Base-by-base conservation (phyloP, 2,888 invertebrate genomes). In the Sthenelais limicola region DNA sequence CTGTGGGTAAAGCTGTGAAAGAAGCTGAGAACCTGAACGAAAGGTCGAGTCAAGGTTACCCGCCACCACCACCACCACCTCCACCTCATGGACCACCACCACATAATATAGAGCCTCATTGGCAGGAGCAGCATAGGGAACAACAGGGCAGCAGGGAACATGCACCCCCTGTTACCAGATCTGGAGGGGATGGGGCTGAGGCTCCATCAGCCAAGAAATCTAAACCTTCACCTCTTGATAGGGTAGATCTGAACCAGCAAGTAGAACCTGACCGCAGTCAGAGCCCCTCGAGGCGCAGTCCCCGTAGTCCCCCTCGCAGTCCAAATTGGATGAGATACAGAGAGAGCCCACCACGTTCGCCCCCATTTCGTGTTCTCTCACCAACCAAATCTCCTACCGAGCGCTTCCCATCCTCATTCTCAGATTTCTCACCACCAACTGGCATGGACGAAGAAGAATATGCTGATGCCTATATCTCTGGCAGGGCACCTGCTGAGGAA, bases 341-440 rank as follows among this genome's bases (percentile, higher is more conserved):
- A 15, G 78, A 78, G 35, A 78, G 78, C 52, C 78, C 78, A 0
- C 78, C 78, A 12, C 70, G 76, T 5, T 78, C 76, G 4, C 74
- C 76, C 18, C 74, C 74, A 28, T 43, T 73, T 49, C 38, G 73
- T 77, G 82, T n/a, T 74, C 80, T 82, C 0, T 77, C 79, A 15
- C 84, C 85, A 3, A 80, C 83, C 0, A 80, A 80, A 4, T 83
- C 84, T 7, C 85, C 85, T 15, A 84, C 83, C 58, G 83, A 83
- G 70, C 76, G 80, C 47, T 81, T 82, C 73, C 84, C 82, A n/a
- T 82, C 84, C 71, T 80, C 81, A 0, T 81, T 80, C 52, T 72
- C 77, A 3, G 85, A 86, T 68, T 77, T 82, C 1, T 83, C 84
- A 9, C 83, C 84, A 0, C 54, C 70, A 24, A 38, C 52, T 4